phyloP scores from a whole-genome alignment of 2,113 vertebrate genomes.

The Mirza zaza region DNA sequence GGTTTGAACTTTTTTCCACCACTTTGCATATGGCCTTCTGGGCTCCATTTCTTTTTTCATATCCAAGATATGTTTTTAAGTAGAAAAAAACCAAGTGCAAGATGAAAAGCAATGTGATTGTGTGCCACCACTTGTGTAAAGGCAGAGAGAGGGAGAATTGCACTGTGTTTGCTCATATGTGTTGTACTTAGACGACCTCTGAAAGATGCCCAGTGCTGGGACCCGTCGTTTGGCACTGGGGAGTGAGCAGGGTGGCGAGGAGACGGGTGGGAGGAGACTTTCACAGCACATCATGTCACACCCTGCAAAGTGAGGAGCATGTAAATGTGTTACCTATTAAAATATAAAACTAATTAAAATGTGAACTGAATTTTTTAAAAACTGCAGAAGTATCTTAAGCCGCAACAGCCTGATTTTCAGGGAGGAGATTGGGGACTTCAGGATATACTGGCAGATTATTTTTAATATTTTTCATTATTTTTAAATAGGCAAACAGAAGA shows the following conservation, averaged over 20 bases:
- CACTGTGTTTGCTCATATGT: not conserved
- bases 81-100: not conserved
- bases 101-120: not conserved
- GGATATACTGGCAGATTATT: not conserved
- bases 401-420: not conserved
- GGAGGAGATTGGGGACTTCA: not conserved
- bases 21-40: not conserved
- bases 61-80: not conserved
- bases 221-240: not conserved
- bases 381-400: not conserved
- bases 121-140: not conserved
- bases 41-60: not conserved
- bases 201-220: not conserved
- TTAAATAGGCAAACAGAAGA: not conserved
- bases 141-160: not conserved
- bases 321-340: not conserved
- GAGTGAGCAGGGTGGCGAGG: rapidly evolving
- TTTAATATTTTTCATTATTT: not conserved
- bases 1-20: not conserved
- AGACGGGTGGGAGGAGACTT: not conserved
- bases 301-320: not conserved
- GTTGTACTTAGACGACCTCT: not conserved
- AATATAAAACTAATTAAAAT: not conserved
- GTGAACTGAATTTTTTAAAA: not conserved
- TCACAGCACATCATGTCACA: not conserved